Percentiles rank a stretch among this genome's conserved stretches.
phyloP scores from a whole-genome alignment of 2,888 invertebrate species.

The Drosophila neonasuta region DNA sequence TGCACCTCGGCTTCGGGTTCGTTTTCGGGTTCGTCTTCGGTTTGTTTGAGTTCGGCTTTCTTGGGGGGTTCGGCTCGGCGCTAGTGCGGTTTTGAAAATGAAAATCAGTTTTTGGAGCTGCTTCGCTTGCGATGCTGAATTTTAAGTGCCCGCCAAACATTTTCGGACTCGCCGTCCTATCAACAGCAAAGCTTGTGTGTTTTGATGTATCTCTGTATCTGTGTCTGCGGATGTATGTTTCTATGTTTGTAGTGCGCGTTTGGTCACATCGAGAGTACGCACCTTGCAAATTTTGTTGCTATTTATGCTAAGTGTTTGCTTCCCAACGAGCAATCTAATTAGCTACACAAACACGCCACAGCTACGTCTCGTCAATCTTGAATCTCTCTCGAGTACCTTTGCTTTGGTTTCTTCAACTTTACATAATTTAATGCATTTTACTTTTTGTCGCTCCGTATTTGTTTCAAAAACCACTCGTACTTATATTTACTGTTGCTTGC shows the following conservation, averaged over 20 bases:
- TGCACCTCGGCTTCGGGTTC: slow-evolving; percentile 18
- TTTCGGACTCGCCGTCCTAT: slow-evolving; percentile 22
- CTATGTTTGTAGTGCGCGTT: slow-evolving; percentile 2
- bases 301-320: slow-evolving; percentile 11
- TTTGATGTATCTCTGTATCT: neutral
- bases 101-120: slow-evolving; percentile 43
- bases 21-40: slow-evolving; percentile 9
- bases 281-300: slow-evolving; percentile 18
- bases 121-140: slow-evolving; percentile 58
- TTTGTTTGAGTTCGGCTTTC: slow-evolving; percentile 6
- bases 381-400: slow-evolving; percentile 22
- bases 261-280: slow-evolving; percentile 41
- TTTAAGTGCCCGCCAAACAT: slow-evolving; percentile 63
- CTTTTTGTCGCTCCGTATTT: slow-evolving; percentile 39
- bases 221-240: neutral
- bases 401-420: slow-evolving; percentile 36
- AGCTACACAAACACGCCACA: slow-evolving; percentile 58
- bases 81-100: slow-evolving; percentile 45
- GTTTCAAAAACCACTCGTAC: slow-evolving; percentile 31
- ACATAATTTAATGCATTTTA: slow-evolving; percentile 70
- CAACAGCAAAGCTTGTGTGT: neutral
- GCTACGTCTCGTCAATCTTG: slow-evolving; percentile 37
- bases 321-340: slow-evolving; percentile 50
- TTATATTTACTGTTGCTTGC: slow-evolving; percentile 38
- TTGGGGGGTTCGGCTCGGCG: neutral